Evolutionary conservation across 2,888 invertebrate species (phyloP), one percentile per base, ranked within the genome.

Genomic region (Iselma pallidipennis): DNA sequence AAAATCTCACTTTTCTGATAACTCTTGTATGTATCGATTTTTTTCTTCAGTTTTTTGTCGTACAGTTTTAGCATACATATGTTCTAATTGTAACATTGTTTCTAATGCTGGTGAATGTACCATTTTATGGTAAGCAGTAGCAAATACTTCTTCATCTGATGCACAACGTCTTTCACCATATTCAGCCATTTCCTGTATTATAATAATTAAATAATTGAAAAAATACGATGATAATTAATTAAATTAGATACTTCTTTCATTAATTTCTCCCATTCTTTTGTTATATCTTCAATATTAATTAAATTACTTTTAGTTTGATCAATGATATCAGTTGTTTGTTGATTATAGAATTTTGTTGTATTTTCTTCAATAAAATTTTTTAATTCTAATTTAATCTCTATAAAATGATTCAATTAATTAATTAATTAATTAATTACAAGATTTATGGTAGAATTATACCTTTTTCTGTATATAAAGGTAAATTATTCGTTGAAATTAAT

Each of bases 21-120:
- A 81, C 54, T 86, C 84, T 63, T 86, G 84, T 21, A 93, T 88
- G 77, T 91, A 89, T 29, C 86, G 86, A 77, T 92, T 90, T 76
- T 92, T 89, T 70, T 89, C 87, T 62, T 88, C 84, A 49, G 89
- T 86, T 74, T 91, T 88, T 73, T 89, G 88, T 56, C 89, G 86
- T 16, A 95, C 91, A 37, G 90, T 89, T 74, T 90, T 87, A 0
- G 96, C 94, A 80, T 94, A 94, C 12, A 90, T 88, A 75, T 94
- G 92, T 80, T 97, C 96, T 31, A 94, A 88, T 74, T 93, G 91
- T 19, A 97, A 84, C 76, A 97, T 91, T 0, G 93, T 92, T 76
- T 95, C 94, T 23, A 96, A 82, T 0, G 94, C 94, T 62, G 85
- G 85, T 28, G 85, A 85, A 70, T 86, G 86, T 0, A 86, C 86